Conservation (phyloP, 2,888 invertebrate species). For the Acrobasis consociella region DNA sequence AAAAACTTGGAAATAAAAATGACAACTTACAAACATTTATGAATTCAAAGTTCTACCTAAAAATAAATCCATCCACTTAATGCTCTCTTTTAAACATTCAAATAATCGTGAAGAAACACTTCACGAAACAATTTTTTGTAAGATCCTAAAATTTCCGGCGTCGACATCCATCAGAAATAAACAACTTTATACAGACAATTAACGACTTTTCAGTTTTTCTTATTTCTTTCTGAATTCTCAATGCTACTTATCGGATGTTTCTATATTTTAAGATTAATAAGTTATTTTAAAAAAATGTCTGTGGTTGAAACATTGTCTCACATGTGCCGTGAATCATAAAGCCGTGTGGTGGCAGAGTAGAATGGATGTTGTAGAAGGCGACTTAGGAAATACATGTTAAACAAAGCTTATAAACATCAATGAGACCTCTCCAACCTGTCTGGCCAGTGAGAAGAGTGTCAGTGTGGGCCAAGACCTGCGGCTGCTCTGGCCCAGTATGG, state of each 20-base stretch:
- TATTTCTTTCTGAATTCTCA: background rate
- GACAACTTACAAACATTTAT: background rate
- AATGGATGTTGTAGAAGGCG: too few relatives aligned
- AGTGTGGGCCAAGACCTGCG: too few relatives aligned
- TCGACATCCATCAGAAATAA: background rate
- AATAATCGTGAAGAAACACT: constrained; percentile 4
- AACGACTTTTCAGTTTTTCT: background rate
- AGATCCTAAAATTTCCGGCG: background rate
- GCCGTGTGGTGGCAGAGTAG: too few relatives aligned
- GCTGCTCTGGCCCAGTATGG: too few relatives aligned
- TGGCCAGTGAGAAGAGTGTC: too few relatives aligned
- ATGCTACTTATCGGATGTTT: background rate
- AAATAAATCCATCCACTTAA: background rate
- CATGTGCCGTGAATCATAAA: too few relatives aligned
- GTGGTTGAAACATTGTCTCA: too few relatives aligned
- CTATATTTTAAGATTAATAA: background rate
- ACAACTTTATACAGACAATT: background rate
- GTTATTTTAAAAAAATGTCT: too few relatives aligned
- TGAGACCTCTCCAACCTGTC: too few relatives aligned
- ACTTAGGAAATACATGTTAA: too few relatives aligned
- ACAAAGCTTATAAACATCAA: too few relatives aligned
- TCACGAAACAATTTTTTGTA: background rate
- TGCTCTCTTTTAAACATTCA: background rate
- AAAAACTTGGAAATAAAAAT: too few relatives aligned
- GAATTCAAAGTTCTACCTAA: background rate